A percentile compares a stretch with the other conserved stretches of the same genome.
Evolutionary conservation across 2,113 vertebrate genomes (phyloP).

Genomic region (Castor canadensis): DNA sequence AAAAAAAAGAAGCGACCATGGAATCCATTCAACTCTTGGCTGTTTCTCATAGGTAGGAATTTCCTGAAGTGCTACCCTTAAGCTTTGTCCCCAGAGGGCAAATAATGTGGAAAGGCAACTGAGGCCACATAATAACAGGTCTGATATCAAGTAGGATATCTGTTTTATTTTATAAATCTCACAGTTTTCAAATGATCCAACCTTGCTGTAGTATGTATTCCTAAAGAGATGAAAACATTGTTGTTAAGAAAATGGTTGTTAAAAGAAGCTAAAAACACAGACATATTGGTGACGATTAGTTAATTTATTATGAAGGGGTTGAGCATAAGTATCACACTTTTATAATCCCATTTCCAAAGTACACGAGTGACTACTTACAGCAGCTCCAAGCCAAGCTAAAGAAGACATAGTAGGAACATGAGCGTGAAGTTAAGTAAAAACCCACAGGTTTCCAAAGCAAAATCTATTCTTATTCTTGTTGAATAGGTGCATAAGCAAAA

Average conservation of each 20-base stretch:
- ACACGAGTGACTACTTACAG: not conserved
- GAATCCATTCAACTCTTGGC: not conserved
- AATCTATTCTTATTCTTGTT: constrained; percentile 14
- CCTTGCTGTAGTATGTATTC: not conserved
- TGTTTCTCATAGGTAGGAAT: not conserved
- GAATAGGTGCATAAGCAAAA: not conserved
- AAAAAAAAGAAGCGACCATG: not conserved
- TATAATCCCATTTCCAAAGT: not conserved
- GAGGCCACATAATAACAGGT: not conserved
- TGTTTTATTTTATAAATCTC: not conserved
- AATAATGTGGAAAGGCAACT: not conserved
- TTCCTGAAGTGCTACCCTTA: not conserved
- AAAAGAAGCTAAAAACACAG: not conserved
- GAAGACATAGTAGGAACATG: not conserved
- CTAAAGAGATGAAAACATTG: not conserved
- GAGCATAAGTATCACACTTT: not conserved
- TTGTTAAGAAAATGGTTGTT: not conserved
- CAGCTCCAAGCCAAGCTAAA: not conserved
- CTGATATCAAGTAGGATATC: not conserved
- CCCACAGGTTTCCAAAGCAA: not conserved
- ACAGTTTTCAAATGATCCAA: not conserved
- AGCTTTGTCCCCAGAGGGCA: not conserved
- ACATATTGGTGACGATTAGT: not conserved
- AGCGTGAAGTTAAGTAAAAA: not conserved
- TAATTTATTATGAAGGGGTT: not conserved